Percentiles rank a stretch among this genome's conserved stretches.
Evolutionary conservation across 1,140 invertebrate species (phyloP).

Genomic region (Ladona fulva): DNA sequence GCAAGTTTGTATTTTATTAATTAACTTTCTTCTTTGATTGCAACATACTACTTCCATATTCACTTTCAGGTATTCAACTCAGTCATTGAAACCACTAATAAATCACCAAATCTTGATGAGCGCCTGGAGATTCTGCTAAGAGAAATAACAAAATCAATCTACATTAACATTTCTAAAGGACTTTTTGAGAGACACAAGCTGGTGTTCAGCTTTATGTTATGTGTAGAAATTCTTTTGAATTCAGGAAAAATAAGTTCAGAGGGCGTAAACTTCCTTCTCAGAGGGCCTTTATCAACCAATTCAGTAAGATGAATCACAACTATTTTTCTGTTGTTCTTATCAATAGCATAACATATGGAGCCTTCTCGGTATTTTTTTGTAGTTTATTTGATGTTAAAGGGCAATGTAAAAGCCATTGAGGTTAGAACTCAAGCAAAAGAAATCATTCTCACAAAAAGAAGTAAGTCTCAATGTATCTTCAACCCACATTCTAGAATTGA

Average conservation of each 20-base stretch:
- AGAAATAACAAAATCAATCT: conserved; percentile 73
- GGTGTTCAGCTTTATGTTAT: conserved; percentile 76
- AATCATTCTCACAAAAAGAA: too few relatives aligned
- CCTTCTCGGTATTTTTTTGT: too few relatives aligned
- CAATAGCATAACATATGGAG: too few relatives aligned
- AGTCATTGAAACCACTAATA: conserved; percentile 61
- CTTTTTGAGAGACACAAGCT: conserved; percentile 88
- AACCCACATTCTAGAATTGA: too few relatives aligned
- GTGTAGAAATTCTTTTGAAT: conserved; percentile 61
- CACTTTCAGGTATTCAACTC: conserved; percentile 61
- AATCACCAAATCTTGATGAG: conserved; percentile 47
- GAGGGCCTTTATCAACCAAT: conserved; percentile 43
- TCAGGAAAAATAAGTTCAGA: conserved; percentile 40
- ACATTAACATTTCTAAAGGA: conserved; percentile 71
- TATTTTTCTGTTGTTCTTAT: too few relatives aligned
- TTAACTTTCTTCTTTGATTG: too few relatives aligned
- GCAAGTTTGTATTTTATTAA: too few relatives aligned
- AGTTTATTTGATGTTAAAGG: too few relatives aligned
- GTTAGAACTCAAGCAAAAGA: too few relatives aligned
- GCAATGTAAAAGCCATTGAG: too few relatives aligned
- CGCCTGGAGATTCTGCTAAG: conserved; percentile 56
- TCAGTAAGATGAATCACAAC: conserved; percentile 23
- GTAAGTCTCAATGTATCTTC: too few relatives aligned
- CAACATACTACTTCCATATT: too few relatives aligned
- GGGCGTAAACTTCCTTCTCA: conserved; percentile 66